Percentiles rank a stretch among this genome's conserved stretches.
phyloP scores from a whole-genome alignment of 2,888 invertebrate genomes.

The Bimastos eiseni region DNA sequence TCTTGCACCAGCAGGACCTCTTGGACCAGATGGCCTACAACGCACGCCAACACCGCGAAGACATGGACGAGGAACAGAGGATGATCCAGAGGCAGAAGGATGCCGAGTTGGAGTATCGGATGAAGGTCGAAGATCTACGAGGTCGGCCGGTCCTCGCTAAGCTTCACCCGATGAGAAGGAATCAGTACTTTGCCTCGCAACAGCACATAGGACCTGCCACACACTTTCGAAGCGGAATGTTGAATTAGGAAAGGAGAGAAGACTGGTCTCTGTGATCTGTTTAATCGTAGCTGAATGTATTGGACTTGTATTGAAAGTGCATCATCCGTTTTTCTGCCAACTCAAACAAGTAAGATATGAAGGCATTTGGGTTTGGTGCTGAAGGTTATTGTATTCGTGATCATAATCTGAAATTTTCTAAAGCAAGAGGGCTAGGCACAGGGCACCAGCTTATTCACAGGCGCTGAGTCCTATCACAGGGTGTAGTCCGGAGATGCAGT shows the following conservation, averaged over 20 bases:
- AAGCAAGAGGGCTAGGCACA: too few relatives aligned
- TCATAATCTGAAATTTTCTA: too few relatives aligned
- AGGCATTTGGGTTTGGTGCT: background rate
- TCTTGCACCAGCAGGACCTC: constrained; percentile 54
- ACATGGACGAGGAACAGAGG: constrained; percentile 46
- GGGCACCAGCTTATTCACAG: too few relatives aligned
- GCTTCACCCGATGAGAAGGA: constrained; percentile 56
- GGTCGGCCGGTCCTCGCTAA: constrained; percentile 53
- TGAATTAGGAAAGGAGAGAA: constrained; percentile 15
- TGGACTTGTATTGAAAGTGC: background rate
- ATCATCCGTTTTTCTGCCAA: too few relatives aligned
- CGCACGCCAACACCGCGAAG: constrained; percentile 46
- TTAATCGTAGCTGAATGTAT: background rate
- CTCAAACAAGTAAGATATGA: too few relatives aligned
- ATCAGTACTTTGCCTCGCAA: background rate
- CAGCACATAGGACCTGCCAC: constrained; percentile 5
- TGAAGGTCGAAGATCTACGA: constrained; percentile 52
- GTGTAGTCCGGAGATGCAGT: too few relatives aligned
- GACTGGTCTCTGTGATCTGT: background rate
- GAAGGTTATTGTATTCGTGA: too few relatives aligned
- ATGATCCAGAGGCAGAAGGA: constrained; percentile 51
- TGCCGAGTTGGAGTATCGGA: constrained; percentile 57
- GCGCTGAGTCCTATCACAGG: too few relatives aligned
- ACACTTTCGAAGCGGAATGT: background rate
- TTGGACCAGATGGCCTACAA: constrained; percentile 57